A percentile compares a stretch with the other conserved stretches of the same genome.
Conservation (phyloP, 2,113 vertebrate species). For the Dolichotis patagonum region DNA sequence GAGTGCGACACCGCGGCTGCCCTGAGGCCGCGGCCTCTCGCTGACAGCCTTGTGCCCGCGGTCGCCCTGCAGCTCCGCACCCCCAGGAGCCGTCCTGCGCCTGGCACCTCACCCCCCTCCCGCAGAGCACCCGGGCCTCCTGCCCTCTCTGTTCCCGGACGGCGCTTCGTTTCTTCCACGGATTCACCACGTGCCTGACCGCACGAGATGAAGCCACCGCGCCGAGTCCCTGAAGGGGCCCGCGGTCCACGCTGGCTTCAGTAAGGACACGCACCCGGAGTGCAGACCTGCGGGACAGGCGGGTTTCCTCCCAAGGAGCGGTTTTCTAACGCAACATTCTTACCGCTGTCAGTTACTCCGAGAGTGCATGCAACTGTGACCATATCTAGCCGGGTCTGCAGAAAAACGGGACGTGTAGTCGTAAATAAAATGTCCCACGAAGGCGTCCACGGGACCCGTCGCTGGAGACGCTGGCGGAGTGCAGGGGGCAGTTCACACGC, state of each 20-base stretch:
- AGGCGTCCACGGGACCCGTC: background rate
- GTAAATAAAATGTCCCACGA: background rate
- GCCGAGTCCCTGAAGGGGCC: background rate
- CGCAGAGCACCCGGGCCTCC: background rate
- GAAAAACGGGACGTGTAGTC: background rate
- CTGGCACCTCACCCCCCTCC: background rate
- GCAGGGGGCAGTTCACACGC: background rate
- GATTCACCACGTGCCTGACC: background rate
- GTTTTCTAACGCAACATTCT: slow-evolving; percentile 35
- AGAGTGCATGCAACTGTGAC: background rate
- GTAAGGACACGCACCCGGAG: background rate
- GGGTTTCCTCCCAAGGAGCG: background rate
- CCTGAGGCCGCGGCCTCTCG: background rate
- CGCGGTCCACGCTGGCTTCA: background rate
- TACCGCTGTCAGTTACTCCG: background rate
- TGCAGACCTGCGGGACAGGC: background rate
- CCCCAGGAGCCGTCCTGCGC: too few relatives aligned
- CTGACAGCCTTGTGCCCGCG: background rate
- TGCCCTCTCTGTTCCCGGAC: background rate
- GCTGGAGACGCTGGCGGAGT: background rate
- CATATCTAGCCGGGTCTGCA: background rate
- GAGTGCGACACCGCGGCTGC: background rate
- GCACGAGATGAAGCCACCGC: background rate
- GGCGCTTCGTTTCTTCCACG: background rate
- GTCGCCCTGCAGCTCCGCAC: background rate